Evolutionary conservation across 2,888 invertebrate genomes (phyloP), one percentile per base, ranked within the genome.

Genomic region (Rapana venosa): DNA sequence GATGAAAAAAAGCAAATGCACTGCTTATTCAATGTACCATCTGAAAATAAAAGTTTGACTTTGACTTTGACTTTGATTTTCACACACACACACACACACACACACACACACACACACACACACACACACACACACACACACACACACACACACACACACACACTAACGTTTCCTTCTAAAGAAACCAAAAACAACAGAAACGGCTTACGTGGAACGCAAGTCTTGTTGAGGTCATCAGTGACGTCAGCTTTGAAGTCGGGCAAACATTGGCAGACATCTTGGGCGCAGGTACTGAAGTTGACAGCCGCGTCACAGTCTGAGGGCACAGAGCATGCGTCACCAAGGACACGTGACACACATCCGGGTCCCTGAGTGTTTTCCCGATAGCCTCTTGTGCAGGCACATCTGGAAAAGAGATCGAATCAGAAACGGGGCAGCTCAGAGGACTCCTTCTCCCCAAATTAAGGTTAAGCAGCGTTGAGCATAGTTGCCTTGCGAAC

Each of bases 181-280:
- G n/a, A 11, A 36, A 89, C 5, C 11, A 61, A 35, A 30, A 47
- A 20, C 15, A 35, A 58, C 56, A 58, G 32, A 32, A 79, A 26
- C 26, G 30, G 20, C 35, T 66, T 86, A 86, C 86, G 86, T 26
- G 86, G 61, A 66, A 61, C 26, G 35, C 35, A 81, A 30, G 47
- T n/a, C 79, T 87, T 74, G 91, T 89, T 6, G 58, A 70, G 56
- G 26, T 88, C 88, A 30, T 70, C 66, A n/a, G 91, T 86, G 2
- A 20, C 30, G 6, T 70, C 77, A 26, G 36, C 61, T n/a, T 90
- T 81, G 83, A 83, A 92, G 4, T 90, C 91, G 17, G 91, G 88
- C 22, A 70, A n/a, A 83, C 93, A 93, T 8, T 26, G 47, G 56
- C 92, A 92, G 5, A n/a, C n/a, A 5, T 61, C 90, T n/a, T 79